Base-by-base conservation (phyloP, 2,113 vertebrate species). In the Fulmarus glacialis region DNA sequence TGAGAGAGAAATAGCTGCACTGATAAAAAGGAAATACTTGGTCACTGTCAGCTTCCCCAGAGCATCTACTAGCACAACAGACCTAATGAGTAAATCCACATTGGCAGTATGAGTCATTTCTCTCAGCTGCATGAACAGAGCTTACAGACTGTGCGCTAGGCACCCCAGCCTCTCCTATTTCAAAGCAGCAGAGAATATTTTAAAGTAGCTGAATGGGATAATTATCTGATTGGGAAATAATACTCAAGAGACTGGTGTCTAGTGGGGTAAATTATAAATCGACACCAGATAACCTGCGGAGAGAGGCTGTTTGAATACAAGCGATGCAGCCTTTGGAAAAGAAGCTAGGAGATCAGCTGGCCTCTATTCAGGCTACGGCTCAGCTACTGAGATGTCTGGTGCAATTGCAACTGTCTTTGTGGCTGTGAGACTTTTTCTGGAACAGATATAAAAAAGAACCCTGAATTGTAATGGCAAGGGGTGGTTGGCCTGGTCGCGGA, bases 1-100 rank as follows among this genome's bases (percentile, higher is more conserved):
- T 93, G 94, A 95, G 95, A 95, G 91, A 83, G 80, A 97, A 95
- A 90, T 90, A 89, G 47, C 85, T 97, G 84, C 89, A 82, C 85
- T 88, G 95, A 97, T 98, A 88, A 97, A 98, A 98, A 97, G 96
- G 96, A 98, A 98, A 96, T 91, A 89, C 97, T 98, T 98, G 87
- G 74, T 96, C 95, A 64, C 94, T n/a, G 42, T 97, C 97, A 97
- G 91, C 95, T 97, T 96, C 95, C 96, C 91, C 85, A 94, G 87
- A 86, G 82, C 89, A 87, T 96, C 96, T 93, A 96, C 71, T 50
- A 88, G 48, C 91, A 96, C 62, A 95, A 88, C 95, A 97, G 97
- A 96, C 84, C 85, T 96, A 91, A 93, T 97, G 93, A 97, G 97
- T 97, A 98, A 98, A 96, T 95, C 93, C 91, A 95, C 84, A 85